A percentile compares a stretch with the other conserved stretches of the same genome.
Evolutionary conservation across 2,888 invertebrate genomes (phyloP).

Genomic region (Stenolophus ochropezus): DNA sequence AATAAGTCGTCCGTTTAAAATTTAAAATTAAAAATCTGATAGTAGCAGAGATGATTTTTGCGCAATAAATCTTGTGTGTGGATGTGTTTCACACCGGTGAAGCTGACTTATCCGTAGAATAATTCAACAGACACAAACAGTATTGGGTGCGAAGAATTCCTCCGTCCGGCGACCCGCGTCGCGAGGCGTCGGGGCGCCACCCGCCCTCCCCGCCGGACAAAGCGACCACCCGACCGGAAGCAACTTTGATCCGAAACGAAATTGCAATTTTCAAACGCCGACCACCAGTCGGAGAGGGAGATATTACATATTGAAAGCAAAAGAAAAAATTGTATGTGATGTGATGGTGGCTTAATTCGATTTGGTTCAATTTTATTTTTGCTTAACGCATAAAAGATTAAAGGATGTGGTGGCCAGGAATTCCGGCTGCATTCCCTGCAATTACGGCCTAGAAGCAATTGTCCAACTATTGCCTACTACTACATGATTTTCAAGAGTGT

Average conservation of each 20-base stretch:
- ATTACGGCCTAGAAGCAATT: neutral
- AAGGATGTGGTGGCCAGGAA: constrained; percentile 39
- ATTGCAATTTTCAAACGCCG: constrained; percentile 72
- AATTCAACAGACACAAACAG: constrained; percentile 60
- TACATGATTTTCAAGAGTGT: neutral
- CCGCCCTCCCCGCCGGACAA: constrained; percentile 67
- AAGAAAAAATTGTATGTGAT: constrained; percentile 62
- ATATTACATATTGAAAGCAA: constrained; percentile 70
- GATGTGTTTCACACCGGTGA: constrained; percentile 44
- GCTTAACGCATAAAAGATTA: constrained; percentile 43
- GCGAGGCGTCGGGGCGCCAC: neutral
- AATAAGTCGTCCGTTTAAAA: neutral
- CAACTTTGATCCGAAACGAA: constrained; percentile 73
- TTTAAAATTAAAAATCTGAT: constrained; percentile 15
- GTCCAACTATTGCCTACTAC: neutral
- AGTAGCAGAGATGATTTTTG: neutral
- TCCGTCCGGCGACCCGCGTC: constrained; percentile 37
- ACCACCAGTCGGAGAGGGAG: constrained; percentile 61
- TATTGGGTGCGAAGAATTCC: constrained; percentile 60
- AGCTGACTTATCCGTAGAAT: constrained; percentile 56
- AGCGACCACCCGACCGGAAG: constrained; percentile 70
- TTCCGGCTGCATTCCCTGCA: neutral
- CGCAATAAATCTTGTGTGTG: constrained; percentile 12
- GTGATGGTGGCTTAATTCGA: constrained; percentile 70
- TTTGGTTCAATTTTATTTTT: constrained; percentile 46